Percentiles rank a stretch among this genome's conserved stretches.
Evolutionary conservation across 2,888 invertebrate species (phyloP).

Genomic region (Tupiocoris notatus): DNA sequence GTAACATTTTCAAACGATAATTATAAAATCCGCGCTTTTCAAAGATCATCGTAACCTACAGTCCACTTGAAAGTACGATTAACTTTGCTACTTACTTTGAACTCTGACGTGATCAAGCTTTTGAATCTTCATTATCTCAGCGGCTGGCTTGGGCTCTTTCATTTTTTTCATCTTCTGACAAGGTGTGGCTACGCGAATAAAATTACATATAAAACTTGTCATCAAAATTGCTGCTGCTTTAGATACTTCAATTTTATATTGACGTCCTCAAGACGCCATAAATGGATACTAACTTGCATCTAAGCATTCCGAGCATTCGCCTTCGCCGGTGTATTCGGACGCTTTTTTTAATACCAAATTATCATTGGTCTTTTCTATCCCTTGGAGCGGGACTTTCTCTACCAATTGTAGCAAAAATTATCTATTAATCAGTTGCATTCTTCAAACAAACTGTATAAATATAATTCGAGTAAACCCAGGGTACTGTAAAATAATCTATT

Average conservation of each 20-base stretch:
- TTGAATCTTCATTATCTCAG: not conserved
- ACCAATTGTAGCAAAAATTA: not conserved
- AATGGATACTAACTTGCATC: not conserved
- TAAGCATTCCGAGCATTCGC: not conserved
- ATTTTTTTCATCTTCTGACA: not conserved
- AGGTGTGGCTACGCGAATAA: not conserved
- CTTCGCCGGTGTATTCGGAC: not conserved
- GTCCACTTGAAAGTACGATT: too few species aligned
- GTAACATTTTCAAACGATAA: too few species aligned
- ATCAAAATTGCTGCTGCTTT: not conserved
- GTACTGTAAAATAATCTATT: too few species aligned
- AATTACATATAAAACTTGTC: not conserved
- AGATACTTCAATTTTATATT: not conserved
- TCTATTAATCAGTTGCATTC: too few species aligned
- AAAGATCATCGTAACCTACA: too few species aligned
- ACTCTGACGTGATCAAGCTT: not conserved
- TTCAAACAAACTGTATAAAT: too few species aligned
- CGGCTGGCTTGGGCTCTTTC: not conserved
- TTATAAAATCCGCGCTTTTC: too few species aligned
- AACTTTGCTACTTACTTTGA: not conserved
- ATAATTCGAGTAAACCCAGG: too few species aligned
- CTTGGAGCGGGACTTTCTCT: not conserved
- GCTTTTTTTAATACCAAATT: not conserved
- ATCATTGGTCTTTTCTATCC: not conserved
- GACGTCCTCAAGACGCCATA: not conserved